Evolutionary conservation across 2,113 vertebrate genomes (phyloP), one percentile per base, ranked within the genome.

Genomic region (Euleptes europaea): DNA sequence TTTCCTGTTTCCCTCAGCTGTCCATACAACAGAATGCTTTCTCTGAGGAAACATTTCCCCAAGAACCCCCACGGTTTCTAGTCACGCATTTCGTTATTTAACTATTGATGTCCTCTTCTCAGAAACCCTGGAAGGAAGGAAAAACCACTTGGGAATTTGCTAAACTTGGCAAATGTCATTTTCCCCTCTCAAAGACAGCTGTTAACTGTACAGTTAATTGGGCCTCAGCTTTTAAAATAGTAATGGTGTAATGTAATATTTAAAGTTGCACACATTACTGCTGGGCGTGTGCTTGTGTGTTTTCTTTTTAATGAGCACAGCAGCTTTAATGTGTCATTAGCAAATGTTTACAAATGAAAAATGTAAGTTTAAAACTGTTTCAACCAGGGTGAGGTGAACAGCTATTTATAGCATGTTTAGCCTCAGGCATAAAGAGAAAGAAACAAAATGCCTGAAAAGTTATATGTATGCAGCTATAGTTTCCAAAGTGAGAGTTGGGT

Each of bases 141-240:
- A 63, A 63, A 28, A 3, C 0, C 26, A 44, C 1, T 23, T 83
- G 84, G 71, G 71, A 84, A 83, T 89, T 83, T 3, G 0, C 2
- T 83, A 44, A 47, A 86, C 78, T 86, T 86, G 47, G 80, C 84
- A 80, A 26, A 9, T 82, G 0, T 66, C 14, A 40, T 78, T 90
- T 87, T 73, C 82, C 28, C 76, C 10, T 42, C 84, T 85, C 12
- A 83, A 80, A 86, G 69, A 40, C 17, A 82, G 4, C 10, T 82
- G 17, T 76, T 85, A 88, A 88, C 57, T 80, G n/a, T 42, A 19
- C 47, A 72, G 35, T 12, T 90, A 86, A 60, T 75, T 75, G n/a
- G 79, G 72, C 21, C 67, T 1, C 1, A 81, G 38, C 33, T 83
- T 89, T 88, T 86, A 11, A 80, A 84, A 80, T 28, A 80, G 12